phyloP scores from a whole-genome alignment of 2,888 invertebrate species.

The Spodoptera picta region DNA sequence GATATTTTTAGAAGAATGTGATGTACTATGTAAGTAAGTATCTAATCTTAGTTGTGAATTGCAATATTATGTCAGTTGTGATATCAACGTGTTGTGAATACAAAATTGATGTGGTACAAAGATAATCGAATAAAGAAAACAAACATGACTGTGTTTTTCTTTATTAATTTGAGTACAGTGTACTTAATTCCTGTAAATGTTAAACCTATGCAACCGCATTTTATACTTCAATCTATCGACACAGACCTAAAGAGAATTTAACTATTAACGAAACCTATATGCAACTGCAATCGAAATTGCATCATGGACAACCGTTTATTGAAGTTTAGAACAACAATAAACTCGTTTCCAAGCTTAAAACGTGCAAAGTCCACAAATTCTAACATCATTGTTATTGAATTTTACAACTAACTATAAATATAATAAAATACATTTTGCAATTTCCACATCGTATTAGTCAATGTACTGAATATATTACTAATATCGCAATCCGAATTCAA shows the following conservation, averaged over 20 bases:
- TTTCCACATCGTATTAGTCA: conserved; percentile 4
- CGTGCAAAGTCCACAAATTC: not conserved
- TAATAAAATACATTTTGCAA: conserved; percentile 9
- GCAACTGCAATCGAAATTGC: conserved; percentile 25
- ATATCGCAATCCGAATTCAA: conserved; percentile 51
- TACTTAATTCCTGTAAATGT: no score
- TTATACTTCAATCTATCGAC: no score
- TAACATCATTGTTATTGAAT: conserved; percentile 9
- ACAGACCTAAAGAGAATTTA: no score
- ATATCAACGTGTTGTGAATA: not conserved
- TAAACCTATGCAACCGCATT: no score
- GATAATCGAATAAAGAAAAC: conserved; percentile 5
- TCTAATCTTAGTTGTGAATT: not conserved
- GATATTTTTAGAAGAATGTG: not conserved
- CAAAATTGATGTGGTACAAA: not conserved
- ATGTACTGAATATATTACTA: conserved; percentile 23
- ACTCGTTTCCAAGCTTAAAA: not conserved
- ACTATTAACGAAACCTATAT: not conserved
- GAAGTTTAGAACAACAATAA: conserved; percentile 18
- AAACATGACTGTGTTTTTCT: no score
- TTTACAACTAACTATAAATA: not conserved
- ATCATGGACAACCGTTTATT: conserved; percentile 15
- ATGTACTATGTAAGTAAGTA: not conserved
- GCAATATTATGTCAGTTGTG: not conserved
- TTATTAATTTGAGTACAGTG: no score